Base-by-base conservation (phyloP, 2,113 vertebrate genomes). In the Smithornis capensis region DNA sequence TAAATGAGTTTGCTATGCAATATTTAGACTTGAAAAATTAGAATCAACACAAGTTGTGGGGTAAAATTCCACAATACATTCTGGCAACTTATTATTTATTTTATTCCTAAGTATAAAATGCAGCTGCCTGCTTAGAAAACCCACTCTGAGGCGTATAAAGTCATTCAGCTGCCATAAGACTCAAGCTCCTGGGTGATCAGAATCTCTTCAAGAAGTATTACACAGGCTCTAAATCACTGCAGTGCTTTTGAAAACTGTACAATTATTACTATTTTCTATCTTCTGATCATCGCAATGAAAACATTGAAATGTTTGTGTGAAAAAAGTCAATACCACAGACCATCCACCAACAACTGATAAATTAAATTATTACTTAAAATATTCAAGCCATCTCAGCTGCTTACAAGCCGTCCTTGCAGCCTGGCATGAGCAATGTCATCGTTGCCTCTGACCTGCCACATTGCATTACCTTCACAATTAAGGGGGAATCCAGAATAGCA, bases 401-500 rank as follows among this genome's bases (percentile, higher is more conserved):
- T 81, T 60, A 74, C 4, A 76, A 84, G 74, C 76, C 71, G 64
- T 42, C 31, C 64, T 83, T 45, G 62, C 47, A 87, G 67, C 22
- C 65, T 84, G 57, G 50, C 80, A 88, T 85, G 87, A 94, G 69
- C 57, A 73, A 44, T 59, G 49, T 69, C 73, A 57, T 15, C 59
- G 37, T n/a, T 92, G 84, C 82, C 59, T 75, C 76, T 86, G 71
- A 78, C 79, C 87, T 92, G 89, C 50, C 95, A 87, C 73, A 60
- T 22, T 84, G 57, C 67, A 92, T 95, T 95, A 94, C 68, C 87
- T 73, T 96, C 92, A 83, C 73, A 94, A 94, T 93, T 94, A 93
- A 74, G 68, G 0, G 0, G 40, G 74, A 91, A 91, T 79, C 56
- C 89, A 83, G 80, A 92, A 83, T 75, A 92, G 64, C 60, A 82